These are phyloP conservation scores for Caenorhabditis zanzibari DNA, from an alignment of 2,888 invertebrate genomes.

Conservation along the genomic window DNA sequence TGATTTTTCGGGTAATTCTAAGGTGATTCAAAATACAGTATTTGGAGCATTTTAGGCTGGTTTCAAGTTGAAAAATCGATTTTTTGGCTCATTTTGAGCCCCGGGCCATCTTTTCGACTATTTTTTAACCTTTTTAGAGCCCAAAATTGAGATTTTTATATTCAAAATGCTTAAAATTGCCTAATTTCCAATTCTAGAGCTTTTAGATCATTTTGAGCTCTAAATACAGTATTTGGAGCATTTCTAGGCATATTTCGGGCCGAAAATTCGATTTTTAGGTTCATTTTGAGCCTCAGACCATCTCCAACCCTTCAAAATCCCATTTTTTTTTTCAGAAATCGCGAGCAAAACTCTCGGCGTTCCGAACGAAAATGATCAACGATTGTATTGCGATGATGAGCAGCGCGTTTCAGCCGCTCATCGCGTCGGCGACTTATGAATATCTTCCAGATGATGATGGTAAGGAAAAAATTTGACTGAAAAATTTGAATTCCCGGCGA, in stretches of 20 bases:
- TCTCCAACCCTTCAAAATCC: neutral
- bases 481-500: too few species aligned
- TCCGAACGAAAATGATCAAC: conserved; percentile 74
- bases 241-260: too few species aligned
- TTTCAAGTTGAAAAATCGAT: too few species aligned
- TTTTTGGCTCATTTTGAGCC: too few species aligned
- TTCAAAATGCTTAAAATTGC: neutral
- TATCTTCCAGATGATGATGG: conserved; percentile 78
- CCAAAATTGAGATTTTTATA: neutral
- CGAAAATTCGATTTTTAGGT: too few species aligned
- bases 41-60: neutral
- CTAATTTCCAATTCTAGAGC: neutral
- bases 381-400: conserved; percentile 78
- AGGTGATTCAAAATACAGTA: neutral
- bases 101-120: too few species aligned
- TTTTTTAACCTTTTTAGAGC: neutral
- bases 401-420: conserved; percentile 72
- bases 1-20: too few species aligned
- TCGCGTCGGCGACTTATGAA: conserved; percentile 76
- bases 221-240: neutral
- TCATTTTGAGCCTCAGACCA: neutral
- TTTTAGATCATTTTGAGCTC: neutral
- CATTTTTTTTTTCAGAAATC: conserved; percentile 65
- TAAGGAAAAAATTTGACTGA: too few species aligned
- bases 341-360: conserved; percentile 75